Evolutionary conservation across 2,888 invertebrate genomes (phyloP).

Genomic region (Boloria euphrosyne): DNA sequence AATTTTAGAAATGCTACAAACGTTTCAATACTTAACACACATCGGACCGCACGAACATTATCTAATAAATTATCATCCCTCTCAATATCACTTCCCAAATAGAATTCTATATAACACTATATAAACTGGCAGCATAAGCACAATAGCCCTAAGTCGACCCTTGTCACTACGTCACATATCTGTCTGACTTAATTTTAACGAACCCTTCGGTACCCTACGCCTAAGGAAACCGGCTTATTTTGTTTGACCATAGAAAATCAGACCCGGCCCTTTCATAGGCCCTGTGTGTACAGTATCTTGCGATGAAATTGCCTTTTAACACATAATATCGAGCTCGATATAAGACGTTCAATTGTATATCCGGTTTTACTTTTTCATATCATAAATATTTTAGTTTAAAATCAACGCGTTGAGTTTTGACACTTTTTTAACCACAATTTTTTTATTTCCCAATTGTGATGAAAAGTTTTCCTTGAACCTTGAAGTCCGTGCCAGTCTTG

Average conservation of each 20-base stretch:
- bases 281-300: constrained; percentile 34
- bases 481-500: not conserved
- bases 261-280: constrained; percentile 34
- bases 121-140: constrained; percentile 44
- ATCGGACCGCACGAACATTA: constrained; percentile 14
- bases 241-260: constrained; percentile 44
- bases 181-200: constrained; percentile 70
- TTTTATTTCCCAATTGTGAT: not conserved
- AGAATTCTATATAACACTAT: constrained; percentile 38
- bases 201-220: constrained; percentile 49
- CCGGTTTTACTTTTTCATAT: constrained; percentile 1
- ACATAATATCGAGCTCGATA: constrained; percentile 26
- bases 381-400: constrained; percentile 10
- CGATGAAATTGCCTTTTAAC: constrained; percentile 36
- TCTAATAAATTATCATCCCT: constrained; percentile 36
- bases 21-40: not conserved
- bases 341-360: constrained; percentile 16
- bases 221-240: constrained; percentile 50
- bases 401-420: not conserved
- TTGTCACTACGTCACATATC: constrained; percentile 73
- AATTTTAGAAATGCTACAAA: not conserved
- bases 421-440: not conserved
- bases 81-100: constrained; percentile 35
- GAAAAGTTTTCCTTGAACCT: not conserved
- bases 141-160: constrained; percentile 61